Evolutionary conservation across 2,888 invertebrate species (phyloP).

Genomic region (Paralinhomoeus sp.): DNA sequence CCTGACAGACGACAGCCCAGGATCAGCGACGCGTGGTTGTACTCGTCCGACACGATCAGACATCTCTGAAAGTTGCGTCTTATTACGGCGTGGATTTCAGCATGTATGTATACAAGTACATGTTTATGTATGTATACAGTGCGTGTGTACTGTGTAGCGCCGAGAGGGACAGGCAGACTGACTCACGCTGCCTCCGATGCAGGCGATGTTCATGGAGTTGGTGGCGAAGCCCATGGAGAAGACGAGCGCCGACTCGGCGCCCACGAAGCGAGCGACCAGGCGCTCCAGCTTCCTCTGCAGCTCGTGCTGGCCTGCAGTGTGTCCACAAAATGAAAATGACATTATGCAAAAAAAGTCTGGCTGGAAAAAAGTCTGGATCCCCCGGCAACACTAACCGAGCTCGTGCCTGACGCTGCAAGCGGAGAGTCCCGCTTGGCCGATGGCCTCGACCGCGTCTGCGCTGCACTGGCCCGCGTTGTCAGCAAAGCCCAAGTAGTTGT

Average conservation of each 20-base stretch:
- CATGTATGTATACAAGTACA: too few species aligned
- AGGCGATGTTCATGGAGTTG: constrained; percentile 74
- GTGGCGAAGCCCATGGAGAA: constrained; percentile 98
- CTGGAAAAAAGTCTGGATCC: too few species aligned
- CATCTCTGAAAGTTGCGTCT: too few species aligned
- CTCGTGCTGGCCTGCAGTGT: constrained; percentile 32
- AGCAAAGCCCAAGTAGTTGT: constrained; percentile 93
- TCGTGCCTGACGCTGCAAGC: constrained; percentile 54
- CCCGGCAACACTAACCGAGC: constrained; percentile 37
- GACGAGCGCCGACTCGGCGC: constrained; percentile 72
- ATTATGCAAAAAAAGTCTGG: too few species aligned
- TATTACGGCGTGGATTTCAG: too few species aligned
- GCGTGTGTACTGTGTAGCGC: too few species aligned
- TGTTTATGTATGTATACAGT: too few species aligned
- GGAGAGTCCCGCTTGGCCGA: constrained; percentile 46
- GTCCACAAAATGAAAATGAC: too few species aligned
- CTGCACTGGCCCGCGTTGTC: constrained; percentile 51
- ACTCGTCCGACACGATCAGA: constrained; percentile 80
- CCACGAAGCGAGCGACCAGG: constrained; percentile 61
- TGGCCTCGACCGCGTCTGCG: constrained; percentile 48
- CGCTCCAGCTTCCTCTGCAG: constrained; percentile 58
- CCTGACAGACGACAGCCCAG: constrained; percentile 67
- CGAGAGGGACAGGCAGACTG: too few species aligned
- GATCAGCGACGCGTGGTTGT: constrained; percentile 89
- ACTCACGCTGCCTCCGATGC: constrained; percentile 44